Conservation (phyloP, 2,113 vertebrate species). For the Indri indri region DNA sequence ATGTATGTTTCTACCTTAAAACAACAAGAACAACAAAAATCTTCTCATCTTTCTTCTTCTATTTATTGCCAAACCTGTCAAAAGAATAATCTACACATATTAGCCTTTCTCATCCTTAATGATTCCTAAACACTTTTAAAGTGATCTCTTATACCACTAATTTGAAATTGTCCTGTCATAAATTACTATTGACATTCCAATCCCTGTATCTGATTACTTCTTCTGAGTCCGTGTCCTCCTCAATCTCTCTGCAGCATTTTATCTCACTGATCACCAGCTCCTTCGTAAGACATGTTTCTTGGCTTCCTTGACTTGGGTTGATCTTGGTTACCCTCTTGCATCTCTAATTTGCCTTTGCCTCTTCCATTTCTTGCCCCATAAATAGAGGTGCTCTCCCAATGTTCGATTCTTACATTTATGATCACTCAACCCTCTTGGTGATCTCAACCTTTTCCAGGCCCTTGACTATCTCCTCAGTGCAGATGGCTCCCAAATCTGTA, state of each 20-base stretch:
- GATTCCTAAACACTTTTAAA: slow-evolving; percentile 14
- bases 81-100: neutral
- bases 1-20: slow-evolving; percentile 22
- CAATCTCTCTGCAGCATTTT: neutral
- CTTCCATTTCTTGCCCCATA: neutral
- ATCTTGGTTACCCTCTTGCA: neutral
- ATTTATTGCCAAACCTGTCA: neutral
- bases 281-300: neutral
- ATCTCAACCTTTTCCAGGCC: neutral
- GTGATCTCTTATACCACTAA: neutral
- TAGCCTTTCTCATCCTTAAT: slow-evolving; percentile 1
- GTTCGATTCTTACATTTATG: neutral
- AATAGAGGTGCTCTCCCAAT: neutral
- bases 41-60: neutral
- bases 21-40: neutral
- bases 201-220: neutral
- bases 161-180: slow-evolving; percentile 30
- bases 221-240: neutral
- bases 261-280: neutral
- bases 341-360: neutral
- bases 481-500: neutral
- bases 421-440: neutral
- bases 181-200: slow-evolving; percentile 7
- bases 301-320: neutral
- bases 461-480: neutral